Conservation (phyloP, 2,113 vertebrate genomes). For the Glaucomys volans region DNA sequence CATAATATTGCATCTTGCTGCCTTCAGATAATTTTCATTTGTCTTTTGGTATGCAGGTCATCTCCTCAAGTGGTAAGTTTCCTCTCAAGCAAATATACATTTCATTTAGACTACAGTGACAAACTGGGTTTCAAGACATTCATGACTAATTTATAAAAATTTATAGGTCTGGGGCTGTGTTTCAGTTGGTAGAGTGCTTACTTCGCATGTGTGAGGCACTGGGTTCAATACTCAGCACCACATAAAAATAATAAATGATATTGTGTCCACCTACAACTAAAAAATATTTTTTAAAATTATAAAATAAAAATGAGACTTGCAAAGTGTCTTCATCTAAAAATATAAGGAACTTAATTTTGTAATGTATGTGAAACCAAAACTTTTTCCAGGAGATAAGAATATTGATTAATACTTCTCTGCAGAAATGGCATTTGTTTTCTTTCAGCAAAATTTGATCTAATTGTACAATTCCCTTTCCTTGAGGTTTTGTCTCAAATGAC, state of each 20-base stretch:
- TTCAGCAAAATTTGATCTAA: conserved; percentile 50
- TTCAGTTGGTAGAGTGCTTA: too few relatives aligned
- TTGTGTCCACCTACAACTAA: too few relatives aligned
- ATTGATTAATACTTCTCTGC: conserved; percentile 1
- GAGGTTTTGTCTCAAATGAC: conserved; percentile 51
- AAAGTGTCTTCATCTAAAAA: neutral
- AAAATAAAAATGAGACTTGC: neutral
- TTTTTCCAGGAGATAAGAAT: conserved; percentile 43
- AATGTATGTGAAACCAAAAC: conserved; percentile 31
- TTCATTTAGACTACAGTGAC: neutral
- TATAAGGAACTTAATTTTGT: conserved; percentile 33
- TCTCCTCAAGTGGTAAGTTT: neutral
- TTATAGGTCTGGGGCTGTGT: too few relatives aligned
- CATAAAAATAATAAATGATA: too few relatives aligned
- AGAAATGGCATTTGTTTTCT: neutral
- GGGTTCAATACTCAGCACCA: too few relatives aligned
- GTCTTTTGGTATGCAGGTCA: neutral
- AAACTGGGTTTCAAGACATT: neutral
- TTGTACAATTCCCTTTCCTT: conserved; percentile 32
- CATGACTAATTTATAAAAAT: neutral
- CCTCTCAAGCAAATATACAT: neutral
- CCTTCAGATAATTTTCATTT: neutral
- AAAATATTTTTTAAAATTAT: neutral
- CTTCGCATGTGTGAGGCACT: too few relatives aligned
- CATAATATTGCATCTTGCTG: neutral